Evolutionary conservation across 2,113 vertebrate genomes (phyloP), one percentile per base, ranked within the genome.

Genomic region (Psilopsiagon aurifrons): DNA sequence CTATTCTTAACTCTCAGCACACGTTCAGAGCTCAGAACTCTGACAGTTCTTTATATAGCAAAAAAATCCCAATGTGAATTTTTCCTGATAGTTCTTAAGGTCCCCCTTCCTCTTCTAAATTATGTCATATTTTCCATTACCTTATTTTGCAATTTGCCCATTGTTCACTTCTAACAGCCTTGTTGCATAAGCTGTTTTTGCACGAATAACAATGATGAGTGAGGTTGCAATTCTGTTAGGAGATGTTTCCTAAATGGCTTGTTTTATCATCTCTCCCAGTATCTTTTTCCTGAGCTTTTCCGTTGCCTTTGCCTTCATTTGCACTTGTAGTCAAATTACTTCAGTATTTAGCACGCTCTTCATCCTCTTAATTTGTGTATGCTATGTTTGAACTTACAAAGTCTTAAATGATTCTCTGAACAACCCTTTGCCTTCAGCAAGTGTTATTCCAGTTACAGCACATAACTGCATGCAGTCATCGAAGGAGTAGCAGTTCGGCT

Each of bases 141-240:
- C 52, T 87, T 84, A 27, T 76, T 87, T 93, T 95, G 60, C 74
- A 66, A 2, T 91, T 64, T 0, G 1, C 59, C 57, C 79, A 66
- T 68, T 86, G 55, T 91, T 95, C 66, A 79, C 39, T 52, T 91
- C 81, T 69, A 84, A 81, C 24, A 70, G n/a, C 52, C 62, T 89
- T 89, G 47, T 92, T 92, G 69, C 33, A 44, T 51, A 82, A 91
- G 57, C 55, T 82, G 86, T 33, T 93, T 94, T 63, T 88, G 64
- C 80, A 68, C 2, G 2, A 90, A 62, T 35, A 86, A 63, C 41
- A 93, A 14, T 81, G 51, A 93, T 83, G 37, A 88, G 88, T 17
- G 7, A 93, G 79, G 74, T n/a, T 63, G 24, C 74, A 57, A 81
- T 77, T 83, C 59, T 81, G 11, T 86, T 80, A 62, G 66, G 44